Percentiles rank a stretch among this genome's conserved stretches.
Evolutionary conservation across 1,140 invertebrate genomes (phyloP).

Genomic region (Melipona quadrifasciata): DNA sequence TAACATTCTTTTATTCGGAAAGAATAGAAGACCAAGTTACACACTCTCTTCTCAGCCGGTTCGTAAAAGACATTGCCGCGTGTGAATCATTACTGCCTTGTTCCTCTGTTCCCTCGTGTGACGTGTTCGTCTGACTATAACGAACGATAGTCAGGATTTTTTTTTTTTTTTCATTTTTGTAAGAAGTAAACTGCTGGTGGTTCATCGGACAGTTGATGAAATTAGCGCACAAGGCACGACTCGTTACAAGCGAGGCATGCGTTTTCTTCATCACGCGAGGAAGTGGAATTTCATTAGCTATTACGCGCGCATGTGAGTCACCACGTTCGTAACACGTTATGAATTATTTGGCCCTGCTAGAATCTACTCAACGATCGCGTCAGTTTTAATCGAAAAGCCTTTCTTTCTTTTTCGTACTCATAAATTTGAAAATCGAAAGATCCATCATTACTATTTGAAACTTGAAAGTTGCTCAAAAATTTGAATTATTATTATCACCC

Average conservation of each 20-base stretch:
- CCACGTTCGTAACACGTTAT: constrained; percentile 38
- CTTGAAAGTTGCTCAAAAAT: too few species aligned
- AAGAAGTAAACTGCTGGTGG: background rate
- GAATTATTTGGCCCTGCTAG: constrained; percentile 13
- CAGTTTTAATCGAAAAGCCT: too few species aligned
- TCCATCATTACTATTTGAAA: too few species aligned
- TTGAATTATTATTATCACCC: too few species aligned
- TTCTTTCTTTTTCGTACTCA: too few species aligned
- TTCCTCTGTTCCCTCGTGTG: background rate
- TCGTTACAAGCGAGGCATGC: constrained; percentile 36
- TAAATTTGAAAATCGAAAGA: background rate
- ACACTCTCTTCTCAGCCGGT: background rate
- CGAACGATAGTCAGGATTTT: background rate
- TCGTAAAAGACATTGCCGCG: background rate
- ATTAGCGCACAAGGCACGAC: constrained; percentile 60
- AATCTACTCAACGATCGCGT: background rate
- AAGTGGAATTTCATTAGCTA: constrained; percentile 68
- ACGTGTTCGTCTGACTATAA: background rate
- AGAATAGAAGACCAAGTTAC: background rate
- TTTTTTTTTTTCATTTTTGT: background rate
- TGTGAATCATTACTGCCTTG: background rate
- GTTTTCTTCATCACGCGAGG: constrained; percentile 61
- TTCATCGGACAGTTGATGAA: constrained; percentile 37
- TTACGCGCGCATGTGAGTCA: constrained; percentile 48
- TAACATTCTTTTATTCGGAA: background rate